Base-by-base conservation (phyloP, 2,797 vertebrate species). In the Scolopax bukidnonensis region DNA sequence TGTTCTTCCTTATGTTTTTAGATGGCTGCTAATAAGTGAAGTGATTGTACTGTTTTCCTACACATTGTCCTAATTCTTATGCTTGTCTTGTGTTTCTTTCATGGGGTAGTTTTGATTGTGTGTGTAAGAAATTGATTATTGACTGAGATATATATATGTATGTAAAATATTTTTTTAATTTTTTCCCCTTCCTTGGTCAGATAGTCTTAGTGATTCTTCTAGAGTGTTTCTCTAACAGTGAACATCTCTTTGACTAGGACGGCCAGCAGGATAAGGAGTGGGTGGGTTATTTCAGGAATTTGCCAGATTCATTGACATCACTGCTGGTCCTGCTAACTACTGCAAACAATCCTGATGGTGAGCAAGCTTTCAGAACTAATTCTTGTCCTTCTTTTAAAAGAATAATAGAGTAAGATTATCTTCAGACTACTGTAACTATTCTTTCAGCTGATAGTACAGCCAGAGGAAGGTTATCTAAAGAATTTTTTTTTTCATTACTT, bases 261-360 rank as follows among this genome's bases (percentile, higher is more conserved):
- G 95, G 97, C 1, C 92, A 98, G 65, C 98, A 97, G 84, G 98
- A 99, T 32, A 97, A 97, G 41, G 99, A 99, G 94, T 99, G 99
- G 98, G 82, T 97, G 94, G 48, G 87, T 7, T 99, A 99, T 96
- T 99, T 99, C 96, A 98, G 96, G 92, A 98, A 98, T 95, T 91
- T 99, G 86, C 98, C 99, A 0, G 98, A 94, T 32, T 98, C 99
- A 1, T 92, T 99, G 33, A 99, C 99, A 0, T 99, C 99, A 2
- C 97, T 99, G 71, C 97, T 99, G 90, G 99, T 99, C 88, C 97
- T 99, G 90, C 98, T 99, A 75, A 99, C 99, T 30, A 99, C 99
- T 0, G 99, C 99, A 89, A 99, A 99, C 96, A 99, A 99, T 95
- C 99, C 99, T 1, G 99, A 99, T 7, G 99, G 99, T 99, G 97